Base-by-base conservation (phyloP, 2,888 invertebrate species). In the Rhingia rostrata region DNA sequence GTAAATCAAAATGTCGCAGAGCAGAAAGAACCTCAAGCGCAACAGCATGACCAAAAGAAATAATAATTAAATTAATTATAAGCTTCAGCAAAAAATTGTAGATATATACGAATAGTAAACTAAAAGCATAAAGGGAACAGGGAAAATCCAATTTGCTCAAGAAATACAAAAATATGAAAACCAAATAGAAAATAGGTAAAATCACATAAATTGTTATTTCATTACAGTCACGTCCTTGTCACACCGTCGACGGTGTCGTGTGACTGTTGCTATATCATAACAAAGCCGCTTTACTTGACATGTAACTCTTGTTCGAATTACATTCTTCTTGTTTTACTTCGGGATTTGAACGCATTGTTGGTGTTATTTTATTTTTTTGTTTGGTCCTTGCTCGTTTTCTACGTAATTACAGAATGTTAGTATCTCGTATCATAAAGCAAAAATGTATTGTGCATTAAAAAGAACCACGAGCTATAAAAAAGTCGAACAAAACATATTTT, bases 401-500 rank as follows among this genome's bases (percentile, higher is more conserved):
- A 69, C 39, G 73, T 80, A 84, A 84, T 84, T 80, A 80, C 80
- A 84, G 69, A 74, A 84, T 84, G 80, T 84, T 70, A 75, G 75
- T 64, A 75, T 84, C 80, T 84, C 54, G 75, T 84, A 84, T 80
- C 80, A 84, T 84, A 80, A 84, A 84, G 66, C 69, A 70, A 64
- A 49, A 80, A 84, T 84, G 64, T 84, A 84, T 84, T 54, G 63
- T 63, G 43, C 63, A 60, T 67, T 53, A 47, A 30, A 61, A 69
- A 61, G 45, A 61, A 73, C 78, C 67, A 63, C 69, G 1, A 22
- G 22, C 22, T 22, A 22, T 1, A 2, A 22, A 22, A 22, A 22
- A 22, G 22, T 2, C 22, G 22, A 22, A 22, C 22, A 22, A 22
- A 22, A 22, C 1, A 22, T 22, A n/a, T n/a, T n/a, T n/a, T n/a